Conservation (phyloP, 2,113 vertebrate genomes). For the Mesembrinibis cayennensis region DNA sequence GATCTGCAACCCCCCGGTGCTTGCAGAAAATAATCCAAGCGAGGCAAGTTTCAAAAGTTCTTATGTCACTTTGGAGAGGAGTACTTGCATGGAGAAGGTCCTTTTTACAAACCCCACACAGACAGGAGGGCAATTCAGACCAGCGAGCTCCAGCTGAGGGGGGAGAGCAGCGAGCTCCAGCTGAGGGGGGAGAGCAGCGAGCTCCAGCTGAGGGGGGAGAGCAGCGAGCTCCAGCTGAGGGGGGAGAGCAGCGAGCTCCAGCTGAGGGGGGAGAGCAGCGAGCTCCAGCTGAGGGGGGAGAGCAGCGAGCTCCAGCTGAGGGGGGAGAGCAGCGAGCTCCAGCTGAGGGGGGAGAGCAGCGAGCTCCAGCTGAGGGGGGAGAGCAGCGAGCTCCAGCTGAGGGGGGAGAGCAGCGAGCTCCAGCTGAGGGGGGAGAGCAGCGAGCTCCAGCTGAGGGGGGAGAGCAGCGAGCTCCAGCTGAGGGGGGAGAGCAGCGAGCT, state of each 20-base stretch:
- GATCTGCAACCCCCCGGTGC: background rate
- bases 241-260: too few relatives aligned
- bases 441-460: too few relatives aligned
- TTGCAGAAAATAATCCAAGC: background rate
- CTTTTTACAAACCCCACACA: background rate
- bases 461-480: too few relatives aligned
- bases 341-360: background rate
- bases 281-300: too few relatives aligned
- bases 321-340: background rate
- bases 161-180: too few relatives aligned
- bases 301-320: too few relatives aligned
- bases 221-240: too few relatives aligned
- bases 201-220: too few relatives aligned
- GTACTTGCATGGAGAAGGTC: accelerated
- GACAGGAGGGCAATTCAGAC: accelerated
- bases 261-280: too few relatives aligned
- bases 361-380: background rate
- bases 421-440: background rate
- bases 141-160: background rate
- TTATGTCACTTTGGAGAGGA: background rate
- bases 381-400: too few relatives aligned
- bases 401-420: background rate
- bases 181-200: too few relatives aligned
- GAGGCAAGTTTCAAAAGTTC: background rate
- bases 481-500: too few relatives aligned